These are phyloP conservation scores for Anthonomus grandis DNA, from an alignment of 1,140 invertebrate genomes.

Conservation along the genomic window DNA sequence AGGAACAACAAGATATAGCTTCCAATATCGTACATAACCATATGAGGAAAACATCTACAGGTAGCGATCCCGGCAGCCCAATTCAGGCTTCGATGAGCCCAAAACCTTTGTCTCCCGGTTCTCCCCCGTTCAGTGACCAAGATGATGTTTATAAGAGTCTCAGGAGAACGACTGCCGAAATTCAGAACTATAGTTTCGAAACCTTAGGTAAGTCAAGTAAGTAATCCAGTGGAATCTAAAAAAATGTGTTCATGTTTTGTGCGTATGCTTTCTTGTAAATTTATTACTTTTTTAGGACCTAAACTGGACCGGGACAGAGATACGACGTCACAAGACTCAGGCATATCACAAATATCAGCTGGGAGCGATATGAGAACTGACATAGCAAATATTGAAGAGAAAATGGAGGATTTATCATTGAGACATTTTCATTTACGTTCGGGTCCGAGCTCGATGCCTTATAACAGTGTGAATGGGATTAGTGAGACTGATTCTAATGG, in stretches of 20 bases:
- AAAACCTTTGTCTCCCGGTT: conserved; percentile 49
- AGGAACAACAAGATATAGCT: conserved; percentile 75
- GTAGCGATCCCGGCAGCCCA: conserved; percentile 51
- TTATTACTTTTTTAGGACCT: conserved; percentile 28
- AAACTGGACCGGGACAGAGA: conserved; percentile 65
- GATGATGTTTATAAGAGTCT: conserved; percentile 87
- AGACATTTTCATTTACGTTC: conserved; percentile 30
- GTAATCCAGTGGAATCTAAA: conserved; percentile 5
- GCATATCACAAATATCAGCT: conserved; percentile 80
- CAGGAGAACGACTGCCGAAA: conserved; percentile 87
- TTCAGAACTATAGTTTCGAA: conserved; percentile 82
- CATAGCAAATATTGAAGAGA: conserved; percentile 46
- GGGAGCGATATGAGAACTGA: conserved; percentile 47
- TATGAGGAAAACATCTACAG: conserved; percentile 62
- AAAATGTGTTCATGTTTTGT: background rate
- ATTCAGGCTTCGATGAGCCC: conserved; percentile 36
- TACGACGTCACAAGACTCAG: conserved; percentile 83
- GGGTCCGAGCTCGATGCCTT: conserved; percentile 37
- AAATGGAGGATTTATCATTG: conserved; percentile 52
- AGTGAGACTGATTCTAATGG: conserved; percentile 42
- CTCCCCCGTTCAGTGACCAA: conserved; percentile 62
- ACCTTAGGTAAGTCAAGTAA: conserved; percentile 41
- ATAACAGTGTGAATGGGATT: conserved; percentile 38
- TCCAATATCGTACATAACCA: conserved; percentile 80
- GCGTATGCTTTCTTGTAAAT: background rate